phyloP scores from a whole-genome alignment of 2,888 invertebrate genomes.

The Colletes collaris region DNA sequence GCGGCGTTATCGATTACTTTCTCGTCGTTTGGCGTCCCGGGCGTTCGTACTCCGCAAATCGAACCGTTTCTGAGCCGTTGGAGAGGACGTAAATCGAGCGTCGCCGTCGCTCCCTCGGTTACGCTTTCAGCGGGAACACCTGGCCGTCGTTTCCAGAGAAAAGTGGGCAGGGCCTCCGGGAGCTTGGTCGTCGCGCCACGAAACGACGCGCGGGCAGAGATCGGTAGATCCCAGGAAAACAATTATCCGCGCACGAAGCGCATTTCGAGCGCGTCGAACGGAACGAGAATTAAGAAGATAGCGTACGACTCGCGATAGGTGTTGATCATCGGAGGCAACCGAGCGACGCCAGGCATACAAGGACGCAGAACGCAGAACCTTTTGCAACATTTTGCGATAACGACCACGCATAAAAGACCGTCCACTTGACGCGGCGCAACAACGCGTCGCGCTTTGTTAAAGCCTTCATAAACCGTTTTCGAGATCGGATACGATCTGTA shows the following conservation, averaged over 20 bases:
- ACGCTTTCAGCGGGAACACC: neutral
- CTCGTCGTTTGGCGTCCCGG: constrained; percentile 4
- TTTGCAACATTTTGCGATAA: constrained; percentile 46
- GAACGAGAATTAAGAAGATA: neutral
- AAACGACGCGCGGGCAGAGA: neutral
- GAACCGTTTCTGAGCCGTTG: constrained; percentile 29
- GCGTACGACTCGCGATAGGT: neutral
- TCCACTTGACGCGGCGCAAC: constrained; percentile 46
- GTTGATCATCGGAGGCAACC: constrained; percentile 42
- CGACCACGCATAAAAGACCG: constrained; percentile 42
- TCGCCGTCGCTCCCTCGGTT: constrained; percentile 6
- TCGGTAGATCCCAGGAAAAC: constrained; percentile 12
- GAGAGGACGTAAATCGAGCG: neutral
- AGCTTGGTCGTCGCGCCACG: neutral
- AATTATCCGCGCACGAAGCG: constrained; percentile 14
- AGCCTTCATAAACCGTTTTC: constrained; percentile 31
- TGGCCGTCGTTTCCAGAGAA: neutral
- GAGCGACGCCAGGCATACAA: constrained; percentile 39
- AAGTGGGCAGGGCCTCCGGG: too few relatives aligned
- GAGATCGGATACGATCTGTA: constrained; percentile 33
- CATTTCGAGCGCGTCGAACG: constrained; percentile 1
- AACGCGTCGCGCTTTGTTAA: constrained; percentile 50
- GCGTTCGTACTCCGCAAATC: constrained; percentile 16
- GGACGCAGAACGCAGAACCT: constrained; percentile 30
- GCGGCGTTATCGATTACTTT: constrained; percentile 56